These are phyloP conservation scores for Cephalophus harveyi DNA, from an alignment of 2,113 vertebrate genomes.

Conservation along the genomic window DNA sequence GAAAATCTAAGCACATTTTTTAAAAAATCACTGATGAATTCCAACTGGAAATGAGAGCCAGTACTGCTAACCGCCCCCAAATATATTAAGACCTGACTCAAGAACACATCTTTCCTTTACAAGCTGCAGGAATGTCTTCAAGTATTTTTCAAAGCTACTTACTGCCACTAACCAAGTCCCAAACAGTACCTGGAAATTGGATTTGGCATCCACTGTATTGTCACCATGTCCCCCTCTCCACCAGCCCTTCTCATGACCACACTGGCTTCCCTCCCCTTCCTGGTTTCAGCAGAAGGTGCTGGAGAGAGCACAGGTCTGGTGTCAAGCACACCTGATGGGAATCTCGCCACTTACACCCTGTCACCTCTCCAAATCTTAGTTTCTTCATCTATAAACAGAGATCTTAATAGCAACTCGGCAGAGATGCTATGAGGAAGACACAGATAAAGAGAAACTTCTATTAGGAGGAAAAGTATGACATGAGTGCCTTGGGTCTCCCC, in stretches of 20 bases:
- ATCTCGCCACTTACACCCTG: not conserved
- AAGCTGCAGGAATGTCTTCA: not conserved
- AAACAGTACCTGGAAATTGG: not conserved
- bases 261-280: not conserved
- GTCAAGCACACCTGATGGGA: not conserved
- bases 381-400: not conserved
- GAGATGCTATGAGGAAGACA: not conserved
- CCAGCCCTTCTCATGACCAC: not conserved
- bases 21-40: not conserved
- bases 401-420: not conserved
- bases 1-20: not conserved
- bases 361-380: not conserved
- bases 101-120: not conserved
- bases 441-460: not conserved
- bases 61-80: not conserved
- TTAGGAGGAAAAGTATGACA: not conserved
- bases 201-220: rapidly evolving
- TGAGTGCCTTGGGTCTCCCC: not conserved
- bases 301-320: not conserved
- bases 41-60: not conserved
- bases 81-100: not conserved
- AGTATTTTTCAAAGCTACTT: not conserved
- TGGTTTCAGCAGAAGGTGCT: not conserved
- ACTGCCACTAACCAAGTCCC: not conserved
- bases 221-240: not conserved